Base-by-base conservation (phyloP, 2,797 vertebrate species). In the Molossus molossus region DNA sequence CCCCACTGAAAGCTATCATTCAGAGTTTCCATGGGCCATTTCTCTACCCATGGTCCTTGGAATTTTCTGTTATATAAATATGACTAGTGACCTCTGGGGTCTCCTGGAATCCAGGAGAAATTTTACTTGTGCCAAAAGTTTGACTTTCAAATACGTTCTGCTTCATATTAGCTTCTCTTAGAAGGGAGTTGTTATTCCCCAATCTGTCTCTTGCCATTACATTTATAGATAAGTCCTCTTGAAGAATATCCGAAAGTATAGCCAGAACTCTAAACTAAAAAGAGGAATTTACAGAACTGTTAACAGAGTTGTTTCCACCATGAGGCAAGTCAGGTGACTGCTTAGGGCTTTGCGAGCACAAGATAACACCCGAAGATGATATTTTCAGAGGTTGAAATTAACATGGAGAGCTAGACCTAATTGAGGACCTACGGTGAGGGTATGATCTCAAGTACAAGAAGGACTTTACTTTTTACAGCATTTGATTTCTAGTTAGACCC, bases 191-290 rank as follows among this genome's bases (percentile, higher is more conserved):
- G 11, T 73, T 69, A 72, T 85, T 87, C 48, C 67, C 45, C 65
- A 20, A 0, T 69, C 70, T 55, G 50, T 50, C 48, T 73, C 67
- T 55, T 79, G 29, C 53, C 57, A 25, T 67, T 81, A 50, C 45
- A 20, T 79, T 79, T 62, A 86, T 18, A 95, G 92, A 23, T 33
- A 62, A 91, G 65, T 82, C 14, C 64, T 79, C 69, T 50, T 76
- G 4, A 79, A 72, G 72, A 83, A 79, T 48, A n/a, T 11, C 37
- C 7, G 77, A 10, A 94, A 90, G 64, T 53, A 62, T 2, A 86
- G 62, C 29, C 57, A 85, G 50, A 93, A 69, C 86, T 89, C 33
- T 10, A 57, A 91, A 93, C 55, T 8, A 58, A 77, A 81, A 70
- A 48, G 79, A 77, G 93, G 33, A 82, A 48, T 21, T 70, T 91